These are phyloP conservation scores for Amphimedon queenslandica DNA, from an alignment of 37 sponge, comb jelly and placozoan species.

Conservation along the genomic window DNA sequence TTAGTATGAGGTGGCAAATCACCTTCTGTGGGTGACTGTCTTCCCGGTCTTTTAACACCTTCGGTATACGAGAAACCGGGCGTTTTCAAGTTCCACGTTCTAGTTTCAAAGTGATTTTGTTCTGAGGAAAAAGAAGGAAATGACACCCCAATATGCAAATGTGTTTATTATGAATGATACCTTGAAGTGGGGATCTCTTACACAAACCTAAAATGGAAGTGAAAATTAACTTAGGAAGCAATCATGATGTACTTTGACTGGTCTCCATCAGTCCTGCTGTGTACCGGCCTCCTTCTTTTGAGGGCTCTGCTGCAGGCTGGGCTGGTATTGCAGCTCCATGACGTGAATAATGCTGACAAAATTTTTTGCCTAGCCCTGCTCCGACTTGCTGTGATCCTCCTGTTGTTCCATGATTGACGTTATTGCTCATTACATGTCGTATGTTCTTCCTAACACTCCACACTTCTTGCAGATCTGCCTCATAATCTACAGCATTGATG, in stretches of 20 bases:
- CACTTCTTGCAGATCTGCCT: constrained; percentile 61
- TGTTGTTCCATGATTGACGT: too few species aligned
- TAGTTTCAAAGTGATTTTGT: constrained; percentile 2
- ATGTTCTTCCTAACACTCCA: constrained; percentile 75
- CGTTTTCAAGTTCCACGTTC: constrained; percentile 24
- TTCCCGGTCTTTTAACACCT: constrained; percentile 5
- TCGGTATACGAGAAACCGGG: constrained; percentile 12
- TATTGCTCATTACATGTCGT: constrained; percentile 14
- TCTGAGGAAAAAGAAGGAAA: constrained; percentile 1
- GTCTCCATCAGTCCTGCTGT: too few species aligned
- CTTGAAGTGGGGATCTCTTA: not conserved
- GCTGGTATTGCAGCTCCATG: not conserved
- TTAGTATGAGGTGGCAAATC: constrained; percentile 25
- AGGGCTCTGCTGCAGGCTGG: not conserved
- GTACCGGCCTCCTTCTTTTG: too few species aligned
- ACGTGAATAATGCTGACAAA: not conserved
- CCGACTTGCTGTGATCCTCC: not conserved
- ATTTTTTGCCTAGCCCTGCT: not conserved
- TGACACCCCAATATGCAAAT: not conserved
- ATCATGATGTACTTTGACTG: too few species aligned
- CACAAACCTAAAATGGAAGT: not conserved
- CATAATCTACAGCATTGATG: constrained; percentile 23
- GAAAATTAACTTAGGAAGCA: too few species aligned
- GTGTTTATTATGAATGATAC: not conserved
- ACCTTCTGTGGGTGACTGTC: constrained; percentile 7